These are phyloP conservation scores for Phyllotreta striolata DNA, from an alignment of 2,888 invertebrate species.

Conservation along the genomic window DNA sequence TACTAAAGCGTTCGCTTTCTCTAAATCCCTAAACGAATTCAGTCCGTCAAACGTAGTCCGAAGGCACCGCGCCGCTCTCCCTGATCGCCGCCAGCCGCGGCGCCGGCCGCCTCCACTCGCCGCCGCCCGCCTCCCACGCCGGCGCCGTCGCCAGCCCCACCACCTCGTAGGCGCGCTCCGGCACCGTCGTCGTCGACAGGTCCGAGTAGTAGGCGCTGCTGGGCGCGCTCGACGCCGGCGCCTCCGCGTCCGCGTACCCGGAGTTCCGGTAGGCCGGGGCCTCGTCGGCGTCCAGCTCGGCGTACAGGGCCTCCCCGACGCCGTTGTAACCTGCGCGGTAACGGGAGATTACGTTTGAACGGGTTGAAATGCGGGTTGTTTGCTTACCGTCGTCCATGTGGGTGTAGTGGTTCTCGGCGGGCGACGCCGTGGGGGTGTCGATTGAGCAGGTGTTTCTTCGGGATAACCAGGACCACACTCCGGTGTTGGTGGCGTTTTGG, in stretches of 20 bases:
- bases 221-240: conserved; percentile 70
- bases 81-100: conserved; percentile 65
- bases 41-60: conserved; percentile 65
- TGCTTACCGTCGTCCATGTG: conserved; percentile 69
- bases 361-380: conserved; percentile 2
- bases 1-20: conserved; percentile 13
- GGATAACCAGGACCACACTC: conserved; percentile 60
- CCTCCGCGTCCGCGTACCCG: conserved; percentile 69
- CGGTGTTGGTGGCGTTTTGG: conserved; percentile 48
- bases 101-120: conserved; percentile 57
- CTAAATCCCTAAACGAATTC: conserved; percentile 14
- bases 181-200: conserved; percentile 66
- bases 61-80: conserved; percentile 65
- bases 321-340: conserved; percentile 64
- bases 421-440: conserved; percentile 63
- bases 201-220: conserved; percentile 80
- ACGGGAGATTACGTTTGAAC: no score
- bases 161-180: conserved; percentile 69
- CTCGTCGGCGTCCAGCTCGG: conserved; percentile 72
- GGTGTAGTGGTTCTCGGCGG: conserved; percentile 76
- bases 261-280: conserved; percentile 77
- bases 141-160: conserved; percentile 66
- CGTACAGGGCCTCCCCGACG: conserved; percentile 72
- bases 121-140: conserved; percentile 56
- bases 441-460: conserved; percentile 54